These are phyloP conservation scores for Papilio polyxenes DNA, from an alignment of 1,140 invertebrate species.

Conservation along the genomic window DNA sequence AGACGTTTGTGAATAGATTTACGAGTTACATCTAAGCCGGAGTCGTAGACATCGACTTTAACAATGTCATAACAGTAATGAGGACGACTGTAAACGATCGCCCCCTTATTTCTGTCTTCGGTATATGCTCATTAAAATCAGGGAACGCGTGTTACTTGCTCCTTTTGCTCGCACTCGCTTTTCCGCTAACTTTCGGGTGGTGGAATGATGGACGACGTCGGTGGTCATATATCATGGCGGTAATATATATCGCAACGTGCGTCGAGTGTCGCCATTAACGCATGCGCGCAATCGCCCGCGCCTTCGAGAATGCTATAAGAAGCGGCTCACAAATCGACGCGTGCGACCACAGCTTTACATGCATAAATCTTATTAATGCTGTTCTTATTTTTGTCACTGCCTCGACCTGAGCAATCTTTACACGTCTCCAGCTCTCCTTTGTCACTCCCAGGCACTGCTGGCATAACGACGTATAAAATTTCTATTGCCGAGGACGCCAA, in stretches of 20 bases:
- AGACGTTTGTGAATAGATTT: slow-evolving; percentile 49
- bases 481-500: slow-evolving; percentile 42
- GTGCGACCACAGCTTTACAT: slow-evolving; percentile 68
- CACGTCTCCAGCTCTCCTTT: slow-evolving; percentile 47
- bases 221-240: slow-evolving; percentile 77
- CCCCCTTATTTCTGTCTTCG: slow-evolving; percentile 76
- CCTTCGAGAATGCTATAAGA: slow-evolving; percentile 65
- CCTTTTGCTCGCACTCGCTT: slow-evolving; percentile 65
- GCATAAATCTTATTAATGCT: slow-evolving; percentile 78
- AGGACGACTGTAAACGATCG: slow-evolving; percentile 64
- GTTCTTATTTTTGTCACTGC: slow-evolving; percentile 75
- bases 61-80: slow-evolving; percentile 76
- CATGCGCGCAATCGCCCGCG: slow-evolving; percentile 72
- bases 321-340: slow-evolving; percentile 73
- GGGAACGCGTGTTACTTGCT: slow-evolving; percentile 54
- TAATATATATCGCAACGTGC: slow-evolving; percentile 76
- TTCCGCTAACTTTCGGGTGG: slow-evolving; percentile 79
- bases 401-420: slow-evolving; percentile 70
- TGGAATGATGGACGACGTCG: slow-evolving; percentile 77
- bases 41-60: slow-evolving; percentile 60
- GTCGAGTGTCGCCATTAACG: slow-evolving; percentile 79
- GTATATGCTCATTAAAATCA: slow-evolving; percentile 76
- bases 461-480: slow-evolving; percentile 10
- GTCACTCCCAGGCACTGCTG: slow-evolving; percentile 14
- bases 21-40: slow-evolving; percentile 55